Evolutionary conservation across 2,888 invertebrate genomes (phyloP).

Genomic region (Ornithoptera alexandrae): DNA sequence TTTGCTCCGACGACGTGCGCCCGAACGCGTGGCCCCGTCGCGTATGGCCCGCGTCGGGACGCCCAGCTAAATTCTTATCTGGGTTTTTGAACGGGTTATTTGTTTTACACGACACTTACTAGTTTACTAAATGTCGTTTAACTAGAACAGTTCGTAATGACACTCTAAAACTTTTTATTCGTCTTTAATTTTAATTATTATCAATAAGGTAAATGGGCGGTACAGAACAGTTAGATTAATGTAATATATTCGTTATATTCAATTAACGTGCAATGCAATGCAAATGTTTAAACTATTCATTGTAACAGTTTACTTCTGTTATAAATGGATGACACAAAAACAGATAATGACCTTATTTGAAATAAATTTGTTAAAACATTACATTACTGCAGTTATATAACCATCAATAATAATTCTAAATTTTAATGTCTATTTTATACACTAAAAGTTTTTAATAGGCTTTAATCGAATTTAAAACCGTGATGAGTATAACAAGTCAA

Average conservation of each 20-base stretch:
- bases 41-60: slow-evolving; percentile 12
- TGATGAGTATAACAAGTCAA: slow-evolving; percentile 12
- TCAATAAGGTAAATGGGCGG: background rate
- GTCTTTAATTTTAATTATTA: background rate
- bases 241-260: background rate
- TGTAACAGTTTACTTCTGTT: background rate
- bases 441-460: background rate
- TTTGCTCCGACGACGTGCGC: slow-evolving; percentile 22
- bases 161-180: background rate
- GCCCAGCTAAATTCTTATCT: slow-evolving; percentile 27
- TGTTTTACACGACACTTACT: slow-evolving; percentile 24
- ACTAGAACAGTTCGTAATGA: slow-evolving; percentile 4
- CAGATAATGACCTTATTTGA: too few relatives aligned
- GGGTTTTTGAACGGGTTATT: slow-evolving; percentile 26
- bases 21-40: slow-evolving; percentile 9
- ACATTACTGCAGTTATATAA: background rate
- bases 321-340: too few relatives aligned
- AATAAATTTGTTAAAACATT: too few relatives aligned
- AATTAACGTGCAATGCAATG: background rate
- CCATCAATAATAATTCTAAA: background rate
- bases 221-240: background rate
- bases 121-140: slow-evolving; percentile 12
- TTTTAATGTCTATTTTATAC: too few relatives aligned
- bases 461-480: slow-evolving; percentile 10
- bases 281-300: background rate